Evolutionary conservation across 1,140 invertebrate genomes (phyloP).

Genomic region (Listronotus oregonensis): DNA sequence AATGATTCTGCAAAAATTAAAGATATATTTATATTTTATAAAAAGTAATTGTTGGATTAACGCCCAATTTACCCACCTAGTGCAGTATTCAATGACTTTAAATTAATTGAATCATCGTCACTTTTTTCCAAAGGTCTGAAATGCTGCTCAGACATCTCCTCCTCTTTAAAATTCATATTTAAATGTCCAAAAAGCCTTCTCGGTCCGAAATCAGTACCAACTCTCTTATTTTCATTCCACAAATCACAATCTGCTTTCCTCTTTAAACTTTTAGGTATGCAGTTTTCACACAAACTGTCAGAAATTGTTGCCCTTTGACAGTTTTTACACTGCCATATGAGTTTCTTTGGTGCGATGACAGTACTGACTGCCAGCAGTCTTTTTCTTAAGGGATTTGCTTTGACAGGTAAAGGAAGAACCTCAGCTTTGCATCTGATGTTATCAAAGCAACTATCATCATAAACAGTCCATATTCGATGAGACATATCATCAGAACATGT

Average conservation of each 20-base stretch:
- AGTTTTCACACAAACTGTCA: conserved; percentile 43
- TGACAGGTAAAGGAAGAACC: conserved; percentile 48
- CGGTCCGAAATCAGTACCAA: conserved; percentile 37
- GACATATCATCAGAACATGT: conserved; percentile 81
- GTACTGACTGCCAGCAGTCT: background rate
- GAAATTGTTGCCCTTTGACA: conserved; percentile 34
- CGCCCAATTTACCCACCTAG: conserved; percentile 8
- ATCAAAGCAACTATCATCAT: conserved; percentile 60
- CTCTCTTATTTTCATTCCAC: conserved; percentile 36
- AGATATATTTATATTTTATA: too few relatives aligned
- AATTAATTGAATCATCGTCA: conserved; percentile 18
- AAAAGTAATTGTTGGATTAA: too few relatives aligned
- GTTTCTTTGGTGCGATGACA: conserved; percentile 34
- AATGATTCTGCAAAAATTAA: conserved; percentile 17
- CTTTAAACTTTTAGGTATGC: conserved; percentile 29
- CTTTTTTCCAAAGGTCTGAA: conserved; percentile 23
- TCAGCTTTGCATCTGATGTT: conserved; percentile 63
- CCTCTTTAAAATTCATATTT: conserved; percentile 18
- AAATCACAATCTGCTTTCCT: conserved; percentile 32
- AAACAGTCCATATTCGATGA: conserved; percentile 76
- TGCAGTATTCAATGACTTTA: conserved; percentile 31
- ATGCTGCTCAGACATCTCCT: conserved; percentile 5
- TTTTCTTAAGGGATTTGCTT: conserved; percentile 7
- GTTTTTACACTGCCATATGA: conserved; percentile 36
- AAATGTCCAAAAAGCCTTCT: conserved; percentile 39